A percentile compares a stretch with the other conserved stretches of the same genome.
Evolutionary conservation across 1,140 invertebrate genomes (phyloP).

Genomic region (Achroia grisella): DNA sequence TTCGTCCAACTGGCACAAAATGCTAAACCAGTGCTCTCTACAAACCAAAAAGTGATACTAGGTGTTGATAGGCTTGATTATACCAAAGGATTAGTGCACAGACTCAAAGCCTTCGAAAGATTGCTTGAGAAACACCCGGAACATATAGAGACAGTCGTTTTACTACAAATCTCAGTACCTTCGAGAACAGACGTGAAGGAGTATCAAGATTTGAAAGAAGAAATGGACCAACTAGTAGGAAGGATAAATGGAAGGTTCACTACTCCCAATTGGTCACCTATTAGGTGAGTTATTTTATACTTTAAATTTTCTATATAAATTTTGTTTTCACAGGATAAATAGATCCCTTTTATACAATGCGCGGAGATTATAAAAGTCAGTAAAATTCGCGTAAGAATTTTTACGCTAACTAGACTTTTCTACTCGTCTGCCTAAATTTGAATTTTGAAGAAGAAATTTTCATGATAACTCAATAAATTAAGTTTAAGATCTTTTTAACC

Average conservation of each 20-base stretch:
- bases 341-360: no score
- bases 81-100: constrained; percentile 91
- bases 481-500: background rate
- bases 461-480: no score
- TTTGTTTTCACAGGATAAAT: no score
- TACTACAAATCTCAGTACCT: constrained; percentile 91
- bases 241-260: constrained; percentile 91
- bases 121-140: constrained; percentile 90
- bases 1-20: constrained; percentile 88
- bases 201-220: constrained; percentile 92
- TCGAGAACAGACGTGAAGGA: constrained; percentile 92
- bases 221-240: constrained; percentile 92
- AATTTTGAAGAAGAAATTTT: no score
- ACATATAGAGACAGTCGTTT: constrained; percentile 87
- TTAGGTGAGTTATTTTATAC: constrained; percentile 70
- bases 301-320: no score
- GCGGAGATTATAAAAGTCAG: no score
- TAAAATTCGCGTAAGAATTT: no score
- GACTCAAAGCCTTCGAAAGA: constrained; percentile 88
- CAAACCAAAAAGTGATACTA: constrained; percentile 86
- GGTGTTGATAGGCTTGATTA: constrained; percentile 93
- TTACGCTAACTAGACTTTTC: no score
- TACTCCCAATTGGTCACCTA: constrained; percentile 92
- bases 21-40: constrained; percentile 82
- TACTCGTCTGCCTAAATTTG: no score